Conservation (phyloP, 92 coral and sea anemone species). For the Phenganax stokvisi region DNA sequence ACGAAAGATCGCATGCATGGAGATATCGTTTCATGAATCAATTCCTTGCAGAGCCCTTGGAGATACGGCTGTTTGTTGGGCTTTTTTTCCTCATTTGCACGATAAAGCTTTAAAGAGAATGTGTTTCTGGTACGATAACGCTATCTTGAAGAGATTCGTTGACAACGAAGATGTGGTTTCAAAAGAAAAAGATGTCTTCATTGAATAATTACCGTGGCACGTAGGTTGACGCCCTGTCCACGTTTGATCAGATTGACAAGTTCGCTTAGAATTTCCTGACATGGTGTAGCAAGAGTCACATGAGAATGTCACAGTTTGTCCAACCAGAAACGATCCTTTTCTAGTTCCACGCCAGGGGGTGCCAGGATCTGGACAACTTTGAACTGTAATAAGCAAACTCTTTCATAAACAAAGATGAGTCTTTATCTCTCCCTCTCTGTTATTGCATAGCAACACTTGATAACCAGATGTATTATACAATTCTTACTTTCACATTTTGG, state of each 20-base stretch:
- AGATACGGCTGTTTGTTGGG: too few relatives aligned
- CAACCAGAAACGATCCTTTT: background rate
- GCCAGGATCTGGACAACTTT: constrained; percentile 11
- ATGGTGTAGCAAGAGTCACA: background rate
- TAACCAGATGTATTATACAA: too few relatives aligned
- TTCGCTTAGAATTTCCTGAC: background rate
- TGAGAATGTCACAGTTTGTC: background rate
- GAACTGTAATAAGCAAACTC: background rate
- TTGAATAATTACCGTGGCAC: background rate
- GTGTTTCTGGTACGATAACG: too few relatives aligned
- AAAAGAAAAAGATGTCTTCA: background rate
- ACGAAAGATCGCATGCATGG: background rate
- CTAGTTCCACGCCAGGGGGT: background rate
- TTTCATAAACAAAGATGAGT: background rate
- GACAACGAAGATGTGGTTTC: background rate
- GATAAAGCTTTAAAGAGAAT: background rate
- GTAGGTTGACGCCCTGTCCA: constrained; percentile 19
- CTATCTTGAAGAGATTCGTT: background rate
- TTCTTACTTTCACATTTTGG: constrained; percentile 28
- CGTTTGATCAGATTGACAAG: constrained; percentile 27
- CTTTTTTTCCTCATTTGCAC: background rate
- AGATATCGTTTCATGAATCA: too few relatives aligned
- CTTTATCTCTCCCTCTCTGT: too few relatives aligned
- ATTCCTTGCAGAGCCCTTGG: too few relatives aligned
- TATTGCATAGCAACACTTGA: background rate